Evolutionary conservation across 2,113 vertebrate genomes (phyloP).

Genomic region (Heptranchias perlo): DNA sequence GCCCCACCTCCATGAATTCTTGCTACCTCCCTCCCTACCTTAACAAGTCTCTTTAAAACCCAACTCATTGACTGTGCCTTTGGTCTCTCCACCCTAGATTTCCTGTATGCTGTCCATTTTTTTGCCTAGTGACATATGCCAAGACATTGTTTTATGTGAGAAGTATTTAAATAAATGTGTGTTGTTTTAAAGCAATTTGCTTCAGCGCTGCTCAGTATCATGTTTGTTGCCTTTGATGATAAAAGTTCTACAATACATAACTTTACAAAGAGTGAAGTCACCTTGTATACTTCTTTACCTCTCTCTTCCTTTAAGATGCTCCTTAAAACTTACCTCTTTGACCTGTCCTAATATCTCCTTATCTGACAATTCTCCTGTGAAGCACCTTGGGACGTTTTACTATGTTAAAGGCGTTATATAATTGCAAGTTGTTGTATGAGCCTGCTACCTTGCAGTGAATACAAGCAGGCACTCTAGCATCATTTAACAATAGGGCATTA

Average conservation of each 20-base stretch:
- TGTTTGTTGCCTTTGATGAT: not conserved
- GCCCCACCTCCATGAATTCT: too few species aligned
- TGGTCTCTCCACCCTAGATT: too few species aligned
- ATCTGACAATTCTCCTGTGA: not conserved
- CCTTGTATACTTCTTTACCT: not conserved
- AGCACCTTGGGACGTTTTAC: not conserved
- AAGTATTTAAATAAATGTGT: too few species aligned
- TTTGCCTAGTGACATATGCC: too few species aligned
- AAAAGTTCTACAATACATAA: not conserved
- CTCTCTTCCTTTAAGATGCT: not conserved
- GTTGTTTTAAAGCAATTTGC: not conserved
- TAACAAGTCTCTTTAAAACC: too few species aligned
- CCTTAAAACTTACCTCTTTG: not conserved
- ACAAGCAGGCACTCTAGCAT: not conserved
- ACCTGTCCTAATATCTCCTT: not conserved
- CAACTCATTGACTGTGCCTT: too few species aligned
- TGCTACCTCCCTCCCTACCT: too few species aligned
- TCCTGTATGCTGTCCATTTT: too few species aligned
- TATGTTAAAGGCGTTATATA: not conserved
- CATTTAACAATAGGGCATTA: not conserved
- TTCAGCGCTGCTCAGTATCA: not conserved
- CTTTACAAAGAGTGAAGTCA: not conserved
- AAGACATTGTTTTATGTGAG: too few species aligned
- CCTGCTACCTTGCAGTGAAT: not conserved
- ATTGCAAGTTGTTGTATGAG: not conserved